Evolutionary conservation across 2,888 invertebrate genomes (phyloP).

Genomic region (Suillia variegata): DNA sequence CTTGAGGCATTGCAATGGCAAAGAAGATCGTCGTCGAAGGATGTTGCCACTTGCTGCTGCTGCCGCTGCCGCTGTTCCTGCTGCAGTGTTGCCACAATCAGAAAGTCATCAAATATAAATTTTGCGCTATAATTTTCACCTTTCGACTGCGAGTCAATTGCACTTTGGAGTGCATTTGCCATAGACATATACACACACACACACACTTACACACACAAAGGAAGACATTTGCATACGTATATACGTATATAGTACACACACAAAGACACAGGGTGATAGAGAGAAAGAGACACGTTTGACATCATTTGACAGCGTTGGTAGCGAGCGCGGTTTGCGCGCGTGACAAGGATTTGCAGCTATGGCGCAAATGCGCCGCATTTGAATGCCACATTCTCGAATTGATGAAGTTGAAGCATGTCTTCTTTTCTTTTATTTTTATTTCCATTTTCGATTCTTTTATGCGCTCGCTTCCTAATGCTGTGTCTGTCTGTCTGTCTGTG

Average conservation of each 20-base stretch:
- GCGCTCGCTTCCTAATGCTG: no score
- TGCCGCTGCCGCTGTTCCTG: not conserved
- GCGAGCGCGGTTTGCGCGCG: no score
- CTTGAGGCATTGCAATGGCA: not conserved
- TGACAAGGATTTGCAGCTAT: not conserved
- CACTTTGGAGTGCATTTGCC: no score
- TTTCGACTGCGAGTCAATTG: not conserved
- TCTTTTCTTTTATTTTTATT: no score
- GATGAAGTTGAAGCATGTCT: not conserved
- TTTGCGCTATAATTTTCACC: not conserved
- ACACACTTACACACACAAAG: no score
- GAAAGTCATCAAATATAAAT: not conserved
- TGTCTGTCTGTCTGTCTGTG: no score
- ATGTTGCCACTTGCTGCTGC: not conserved
- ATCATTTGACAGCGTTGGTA: not conserved
- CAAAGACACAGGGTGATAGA: not conserved
- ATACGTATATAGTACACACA: no score
- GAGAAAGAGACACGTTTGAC: no score
- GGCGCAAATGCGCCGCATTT: no score
- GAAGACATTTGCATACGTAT: conserved; percentile 18
- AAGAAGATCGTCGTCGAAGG: not conserved
- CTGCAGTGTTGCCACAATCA: not conserved
- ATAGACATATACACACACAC: no score
- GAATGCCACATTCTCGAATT: not conserved
- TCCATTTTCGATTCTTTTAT: no score